A percentile compares a stretch with the other conserved stretches of the same genome.
Evolutionary conservation across 2,797 vertebrate species (phyloP).

Genomic region (Microhierax caerulescens): DNA sequence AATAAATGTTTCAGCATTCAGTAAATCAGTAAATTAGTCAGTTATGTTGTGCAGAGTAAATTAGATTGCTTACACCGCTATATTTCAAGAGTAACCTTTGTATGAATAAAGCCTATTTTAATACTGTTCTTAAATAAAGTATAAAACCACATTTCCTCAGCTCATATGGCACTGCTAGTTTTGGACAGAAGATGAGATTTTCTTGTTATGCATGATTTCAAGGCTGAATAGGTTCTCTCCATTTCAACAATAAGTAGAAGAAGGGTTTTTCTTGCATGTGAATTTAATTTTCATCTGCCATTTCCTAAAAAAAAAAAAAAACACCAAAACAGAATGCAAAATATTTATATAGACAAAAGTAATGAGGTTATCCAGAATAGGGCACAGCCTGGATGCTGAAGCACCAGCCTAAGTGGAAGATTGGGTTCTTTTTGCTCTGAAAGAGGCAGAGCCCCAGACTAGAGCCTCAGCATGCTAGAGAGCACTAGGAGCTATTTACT

Average conservation of each 20-base stretch:
- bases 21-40: background rate
- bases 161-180: background rate
- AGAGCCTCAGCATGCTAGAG: background rate
- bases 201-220: background rate
- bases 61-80: background rate
- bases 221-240: background rate
- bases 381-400: background rate
- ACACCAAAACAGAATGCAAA: background rate
- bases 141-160: background rate
- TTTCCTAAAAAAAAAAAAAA: background rate
- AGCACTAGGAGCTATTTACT: background rate
- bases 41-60: background rate
- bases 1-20: background rate
- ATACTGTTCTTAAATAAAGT: background rate
- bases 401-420: background rate
- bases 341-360: background rate
- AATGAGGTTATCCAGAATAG: background rate
- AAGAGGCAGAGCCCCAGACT: background rate
- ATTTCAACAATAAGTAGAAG: background rate
- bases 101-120: background rate
- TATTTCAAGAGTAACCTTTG: background rate
- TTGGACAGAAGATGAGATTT: background rate
- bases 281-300: background rate
- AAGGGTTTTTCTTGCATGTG: background rate
- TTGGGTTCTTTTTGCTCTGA: background rate